Conservation (phyloP, 2,888 invertebrate genomes). For the Rugalucina vietnamica region DNA sequence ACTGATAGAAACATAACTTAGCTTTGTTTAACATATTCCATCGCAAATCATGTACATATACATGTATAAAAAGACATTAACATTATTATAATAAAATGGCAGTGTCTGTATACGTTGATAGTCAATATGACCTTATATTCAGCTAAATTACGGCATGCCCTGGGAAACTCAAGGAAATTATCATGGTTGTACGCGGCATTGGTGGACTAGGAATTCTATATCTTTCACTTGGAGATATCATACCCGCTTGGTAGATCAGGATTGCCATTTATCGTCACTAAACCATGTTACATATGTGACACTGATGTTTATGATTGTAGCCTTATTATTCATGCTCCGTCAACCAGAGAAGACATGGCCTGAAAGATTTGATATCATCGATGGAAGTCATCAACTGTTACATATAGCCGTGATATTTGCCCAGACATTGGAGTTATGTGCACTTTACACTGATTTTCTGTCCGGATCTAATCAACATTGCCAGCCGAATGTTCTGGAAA, state of each 20-base stretch:
- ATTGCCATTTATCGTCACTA: conserved; percentile 58
- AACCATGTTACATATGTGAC: conserved; percentile 60
- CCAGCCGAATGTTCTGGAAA: conserved; percentile 44
- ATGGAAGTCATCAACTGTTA: conserved; percentile 70
- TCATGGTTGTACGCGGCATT: conserved; percentile 49
- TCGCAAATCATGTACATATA: too few species aligned
- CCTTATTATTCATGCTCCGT: conserved; percentile 66
- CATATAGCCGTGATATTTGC: conserved; percentile 59
- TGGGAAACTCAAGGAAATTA: conserved; percentile 42
- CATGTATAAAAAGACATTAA: too few species aligned
- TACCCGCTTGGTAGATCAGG: conserved; percentile 31
- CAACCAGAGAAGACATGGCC: conserved; percentile 73
- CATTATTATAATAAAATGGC: too few species aligned
- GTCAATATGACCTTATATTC: conserved; percentile 58
- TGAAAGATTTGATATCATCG: conserved; percentile 74
- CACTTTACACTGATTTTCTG: conserved; percentile 50
- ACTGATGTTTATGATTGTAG: conserved; percentile 51
- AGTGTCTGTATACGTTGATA: conserved; percentile 45
- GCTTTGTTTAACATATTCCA: too few species aligned
- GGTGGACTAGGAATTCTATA: conserved; percentile 42
- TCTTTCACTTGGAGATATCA: conserved; percentile 62
- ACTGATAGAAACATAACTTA: too few species aligned
- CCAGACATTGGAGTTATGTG: conserved; percentile 56
- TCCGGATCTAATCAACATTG: conserved; percentile 49
- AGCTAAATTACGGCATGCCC: conserved; percentile 57